Conservation (phyloP, 2,888 invertebrate genomes). For the Pterostichus madidus region DNA sequence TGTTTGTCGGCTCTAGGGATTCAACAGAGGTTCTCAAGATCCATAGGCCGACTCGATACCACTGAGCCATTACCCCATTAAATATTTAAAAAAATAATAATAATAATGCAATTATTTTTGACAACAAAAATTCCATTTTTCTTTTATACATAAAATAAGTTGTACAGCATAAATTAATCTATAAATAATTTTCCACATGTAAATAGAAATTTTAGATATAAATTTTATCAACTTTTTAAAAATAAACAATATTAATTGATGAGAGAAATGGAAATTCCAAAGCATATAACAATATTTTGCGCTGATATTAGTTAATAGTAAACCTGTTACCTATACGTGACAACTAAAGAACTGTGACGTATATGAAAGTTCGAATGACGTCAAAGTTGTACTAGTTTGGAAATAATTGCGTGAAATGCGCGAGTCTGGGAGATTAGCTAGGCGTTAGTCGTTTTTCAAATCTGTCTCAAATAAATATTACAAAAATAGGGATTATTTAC, state of each 20-base stretch:
- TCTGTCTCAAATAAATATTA: background rate
- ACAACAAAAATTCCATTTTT: too few relatives aligned
- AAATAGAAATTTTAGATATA: slow-evolving; percentile 4
- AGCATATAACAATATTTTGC: slow-evolving; percentile 17
- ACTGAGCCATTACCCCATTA: too few relatives aligned
- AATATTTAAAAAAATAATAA: too few relatives aligned
- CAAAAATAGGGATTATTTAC: slow-evolving; percentile 48
- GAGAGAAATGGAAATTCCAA: slow-evolving; percentile 47
- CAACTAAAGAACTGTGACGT: slow-evolving; percentile 33
- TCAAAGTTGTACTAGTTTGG: slow-evolving; percentile 47
- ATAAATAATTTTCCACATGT: background rate
- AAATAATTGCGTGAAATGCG: slow-evolving; percentile 11
- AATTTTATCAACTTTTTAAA: background rate
- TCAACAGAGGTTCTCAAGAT: too few relatives aligned
- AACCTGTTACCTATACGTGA: slow-evolving; percentile 38
- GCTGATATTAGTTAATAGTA: slow-evolving; percentile 17
- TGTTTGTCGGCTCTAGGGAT: too few relatives aligned
- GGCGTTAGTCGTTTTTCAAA: background rate
- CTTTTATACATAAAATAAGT: too few relatives aligned
- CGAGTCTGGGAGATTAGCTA: slow-evolving; percentile 1
- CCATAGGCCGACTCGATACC: too few relatives aligned
- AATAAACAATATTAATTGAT: slow-evolving; percentile 12
- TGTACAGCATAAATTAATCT: too few relatives aligned
- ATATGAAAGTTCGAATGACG: slow-evolving; percentile 58
- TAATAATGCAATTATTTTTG: too few relatives aligned